Evolutionary conservation across 2,888 invertebrate species (phyloP).

Genomic region (Hymenopus coronatus): DNA sequence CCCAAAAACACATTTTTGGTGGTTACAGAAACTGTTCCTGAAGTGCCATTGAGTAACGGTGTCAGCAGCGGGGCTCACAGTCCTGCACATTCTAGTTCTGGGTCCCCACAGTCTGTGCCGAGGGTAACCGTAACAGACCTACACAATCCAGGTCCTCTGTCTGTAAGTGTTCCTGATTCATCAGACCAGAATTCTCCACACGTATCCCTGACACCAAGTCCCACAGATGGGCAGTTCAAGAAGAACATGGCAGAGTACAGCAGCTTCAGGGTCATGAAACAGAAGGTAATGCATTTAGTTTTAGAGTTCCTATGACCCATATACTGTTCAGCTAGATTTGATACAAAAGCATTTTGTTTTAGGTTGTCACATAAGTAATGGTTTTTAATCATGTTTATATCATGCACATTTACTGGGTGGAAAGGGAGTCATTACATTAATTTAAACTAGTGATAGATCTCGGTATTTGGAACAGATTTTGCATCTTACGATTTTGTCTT

Average conservation of each 20-base stretch:
- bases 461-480: too few relatives aligned
- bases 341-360: too few relatives aligned
- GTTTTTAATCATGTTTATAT: too few relatives aligned
- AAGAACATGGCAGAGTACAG: conserved; percentile 43
- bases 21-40: neutral
- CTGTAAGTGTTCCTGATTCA: conserved; percentile 6
- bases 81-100: conserved; percentile 4
- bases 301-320: too few relatives aligned
- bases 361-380: too few relatives aligned
- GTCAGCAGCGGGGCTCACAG: neutral
- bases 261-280: conserved; percentile 46
- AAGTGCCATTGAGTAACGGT: neutral
- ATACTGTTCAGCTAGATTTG: too few relatives aligned
- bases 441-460: too few relatives aligned
- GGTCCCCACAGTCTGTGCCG: conserved; percentile 27
- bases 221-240: conserved; percentile 32
- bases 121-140: conserved; percentile 24
- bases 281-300: conserved; percentile 40
- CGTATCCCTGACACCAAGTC: conserved; percentile 13
- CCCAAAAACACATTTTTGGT: neutral
- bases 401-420: too few relatives aligned
- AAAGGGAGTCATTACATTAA: too few relatives aligned
- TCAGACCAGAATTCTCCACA: neutral
- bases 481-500: too few relatives aligned
- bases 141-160: neutral